Conservation (phyloP, 2,888 invertebrate species). For the Penaeus monodon region DNA sequence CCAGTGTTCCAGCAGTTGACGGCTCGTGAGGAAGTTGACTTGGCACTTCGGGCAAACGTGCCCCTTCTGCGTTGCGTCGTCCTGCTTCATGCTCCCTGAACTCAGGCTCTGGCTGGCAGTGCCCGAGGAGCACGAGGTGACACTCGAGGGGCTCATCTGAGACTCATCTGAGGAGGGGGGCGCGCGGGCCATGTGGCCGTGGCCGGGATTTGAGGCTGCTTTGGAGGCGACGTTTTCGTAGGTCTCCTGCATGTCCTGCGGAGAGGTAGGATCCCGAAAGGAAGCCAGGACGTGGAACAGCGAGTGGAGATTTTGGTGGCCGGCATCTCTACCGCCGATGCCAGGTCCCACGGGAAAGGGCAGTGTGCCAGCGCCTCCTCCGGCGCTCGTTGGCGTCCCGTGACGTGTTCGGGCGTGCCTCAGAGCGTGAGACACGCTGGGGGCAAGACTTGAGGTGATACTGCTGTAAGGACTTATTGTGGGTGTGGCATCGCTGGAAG, state of each 20-base stretch:
- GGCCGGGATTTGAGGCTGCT: not conserved
- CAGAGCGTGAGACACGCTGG: not conserved
- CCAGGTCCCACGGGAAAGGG: not conserved
- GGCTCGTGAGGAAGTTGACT: conserved; percentile 35
- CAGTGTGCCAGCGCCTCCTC: not conserved
- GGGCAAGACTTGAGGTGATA: conserved; percentile 8
- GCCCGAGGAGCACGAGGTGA: conserved; percentile 12
- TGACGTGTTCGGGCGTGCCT: no score
- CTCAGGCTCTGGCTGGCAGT: conserved; percentile 1
- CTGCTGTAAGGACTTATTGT: conserved; percentile 36
- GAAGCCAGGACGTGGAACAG: conserved; percentile 32
- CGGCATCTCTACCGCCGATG: not conserved
- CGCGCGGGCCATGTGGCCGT: not conserved
- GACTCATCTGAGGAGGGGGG: not conserved
- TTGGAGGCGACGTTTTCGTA: conserved; percentile 17
- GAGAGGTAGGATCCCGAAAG: not conserved
- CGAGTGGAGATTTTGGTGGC: conserved; percentile 7
- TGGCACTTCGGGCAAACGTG: conserved; percentile 40
- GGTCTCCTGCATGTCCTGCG: conserved; percentile 1
- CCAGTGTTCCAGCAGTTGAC: conserved; percentile 45
- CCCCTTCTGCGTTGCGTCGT: not conserved
- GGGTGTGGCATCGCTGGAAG: conserved; percentile 36
- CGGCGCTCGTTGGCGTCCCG: no score
- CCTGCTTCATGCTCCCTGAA: not conserved
- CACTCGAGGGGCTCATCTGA: conserved; percentile 18